Base-by-base conservation (phyloP, 2,888 invertebrate species). In the Acrobasis suavella region DNA sequence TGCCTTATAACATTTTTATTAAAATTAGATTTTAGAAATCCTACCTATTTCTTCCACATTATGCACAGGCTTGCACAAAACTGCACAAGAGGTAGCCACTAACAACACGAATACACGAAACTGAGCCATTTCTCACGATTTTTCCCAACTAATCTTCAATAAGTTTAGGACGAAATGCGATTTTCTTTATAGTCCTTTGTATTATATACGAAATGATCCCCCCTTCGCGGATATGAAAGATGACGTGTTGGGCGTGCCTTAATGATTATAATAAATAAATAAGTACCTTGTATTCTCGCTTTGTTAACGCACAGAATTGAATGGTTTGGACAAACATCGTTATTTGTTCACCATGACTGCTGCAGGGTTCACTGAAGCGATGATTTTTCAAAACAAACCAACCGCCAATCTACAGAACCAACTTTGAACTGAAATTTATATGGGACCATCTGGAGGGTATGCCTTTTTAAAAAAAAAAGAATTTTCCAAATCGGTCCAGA, bases 191-290 rank as follows among this genome's bases (percentile, higher is more conserved):
- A 1, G 14, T 22, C n/a, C 49, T 14, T 52, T n/a, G n/a, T 50
- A n/a, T n/a, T 60, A 60, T 60, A 60, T 60, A 51, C 22, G 14
- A 52, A 49, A 22, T 9, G 37, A 17, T 50, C 60, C 60, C 60
- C 39, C 8, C 60, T 50, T 15, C 15, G 9, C 15, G 39, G 14
- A 50, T 38, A 9, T 16, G n/a, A n/a, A 58, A 32, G 32, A 22
- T 77, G 79, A 80, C 80, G 83, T 70, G 63, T 50, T 67, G 78
- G 68, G 66, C 75, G 69, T 60, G 46, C 65, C 64, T 61, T 77
- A 75, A 82, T 76, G 63, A 49, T 61, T 71, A 69, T 65, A 65
- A 72, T 75, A 82, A 78, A 82, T 80, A 76, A 65, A 72, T 75
- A 82, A 78, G 82, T 80, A 76, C 72, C 65, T 67, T 49, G 60